These are phyloP conservation scores for Rhincodon typus DNA, from an alignment of 2,797 vertebrate genomes.

Conservation along the genomic window DNA sequence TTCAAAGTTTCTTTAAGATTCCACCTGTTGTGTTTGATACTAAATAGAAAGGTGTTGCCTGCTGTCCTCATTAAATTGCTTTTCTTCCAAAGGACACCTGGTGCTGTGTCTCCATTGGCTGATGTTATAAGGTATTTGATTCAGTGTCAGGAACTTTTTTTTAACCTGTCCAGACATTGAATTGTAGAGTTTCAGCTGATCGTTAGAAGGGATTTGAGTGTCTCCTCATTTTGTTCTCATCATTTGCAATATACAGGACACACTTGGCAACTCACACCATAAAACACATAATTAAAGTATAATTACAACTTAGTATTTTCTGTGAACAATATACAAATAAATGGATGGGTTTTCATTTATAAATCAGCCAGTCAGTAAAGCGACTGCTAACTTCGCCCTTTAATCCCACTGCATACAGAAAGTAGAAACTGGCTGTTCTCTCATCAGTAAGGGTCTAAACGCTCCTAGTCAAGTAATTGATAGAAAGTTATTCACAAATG, in stretches of 20 bases:
- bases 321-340: not conserved
- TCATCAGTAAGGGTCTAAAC: not conserved
- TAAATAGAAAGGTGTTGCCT: not conserved
- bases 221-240: not conserved
- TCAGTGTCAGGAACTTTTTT: not conserved
- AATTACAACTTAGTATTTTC: no score
- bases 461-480: not conserved
- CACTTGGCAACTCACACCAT: not conserved
- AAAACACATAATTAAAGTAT: no score
- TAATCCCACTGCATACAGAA: not conserved
- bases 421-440: not conserved
- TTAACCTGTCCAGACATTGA: not conserved
- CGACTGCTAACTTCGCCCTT: not conserved
- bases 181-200: not conserved
- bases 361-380: not conserved
- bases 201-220: not conserved
- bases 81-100: not conserved
- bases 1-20: no score
- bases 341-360: not conserved
- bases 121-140: not conserved
- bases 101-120: not conserved
- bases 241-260: not conserved
- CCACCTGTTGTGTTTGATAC: not conserved
- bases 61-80: not conserved
- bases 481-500: not conserved